Conservation (phyloP, 2,113 vertebrate species). For the Mus pahari region DNA sequence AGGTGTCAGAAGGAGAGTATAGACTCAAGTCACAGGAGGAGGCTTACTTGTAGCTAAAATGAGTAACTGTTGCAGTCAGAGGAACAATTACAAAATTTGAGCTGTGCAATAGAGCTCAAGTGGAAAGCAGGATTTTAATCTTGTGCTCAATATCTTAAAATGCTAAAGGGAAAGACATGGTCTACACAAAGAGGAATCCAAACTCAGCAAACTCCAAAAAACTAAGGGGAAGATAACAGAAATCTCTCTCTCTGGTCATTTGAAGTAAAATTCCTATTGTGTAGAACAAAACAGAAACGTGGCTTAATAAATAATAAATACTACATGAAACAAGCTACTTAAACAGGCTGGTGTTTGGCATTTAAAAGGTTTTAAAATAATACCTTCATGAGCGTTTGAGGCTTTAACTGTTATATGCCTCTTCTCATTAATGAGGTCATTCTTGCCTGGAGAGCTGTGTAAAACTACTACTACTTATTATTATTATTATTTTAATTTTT, state of each 20-base stretch:
- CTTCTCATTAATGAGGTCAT: slow-evolving; percentile 26
- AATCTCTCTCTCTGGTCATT: not conserved
- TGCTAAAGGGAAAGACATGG: not conserved
- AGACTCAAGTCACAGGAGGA: not conserved
- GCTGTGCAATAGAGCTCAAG: not conserved
- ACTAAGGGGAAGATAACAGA: not conserved
- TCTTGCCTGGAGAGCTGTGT: not conserved
- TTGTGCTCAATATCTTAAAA: not conserved
- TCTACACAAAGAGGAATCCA: not conserved
- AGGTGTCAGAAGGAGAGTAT: slow-evolving; percentile 30
- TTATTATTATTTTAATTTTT: too few relatives aligned
- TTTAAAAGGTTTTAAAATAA: slow-evolving; percentile 8
- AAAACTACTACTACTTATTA: slow-evolving; percentile 29
- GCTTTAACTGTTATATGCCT: not conserved
- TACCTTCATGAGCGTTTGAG: slow-evolving; percentile 2
- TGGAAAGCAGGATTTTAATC: slow-evolving; percentile 35
- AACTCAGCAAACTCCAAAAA: not conserved
- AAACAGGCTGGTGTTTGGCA: not conserved
- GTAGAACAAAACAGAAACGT: not conserved
- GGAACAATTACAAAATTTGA: slow-evolving; percentile 27
- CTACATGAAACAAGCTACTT: slow-evolving; percentile 14
- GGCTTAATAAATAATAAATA: slow-evolving; percentile 12
- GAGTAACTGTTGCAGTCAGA: not conserved
- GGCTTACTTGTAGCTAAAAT: not conserved
- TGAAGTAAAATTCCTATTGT: not conserved